Percentiles rank a stretch among this genome's conserved stretches.
These are phyloP conservation scores for Neomorphus geoffroyi DNA, from an alignment of 2,797 vertebrate genomes.

Conservation along the genomic window DNA sequence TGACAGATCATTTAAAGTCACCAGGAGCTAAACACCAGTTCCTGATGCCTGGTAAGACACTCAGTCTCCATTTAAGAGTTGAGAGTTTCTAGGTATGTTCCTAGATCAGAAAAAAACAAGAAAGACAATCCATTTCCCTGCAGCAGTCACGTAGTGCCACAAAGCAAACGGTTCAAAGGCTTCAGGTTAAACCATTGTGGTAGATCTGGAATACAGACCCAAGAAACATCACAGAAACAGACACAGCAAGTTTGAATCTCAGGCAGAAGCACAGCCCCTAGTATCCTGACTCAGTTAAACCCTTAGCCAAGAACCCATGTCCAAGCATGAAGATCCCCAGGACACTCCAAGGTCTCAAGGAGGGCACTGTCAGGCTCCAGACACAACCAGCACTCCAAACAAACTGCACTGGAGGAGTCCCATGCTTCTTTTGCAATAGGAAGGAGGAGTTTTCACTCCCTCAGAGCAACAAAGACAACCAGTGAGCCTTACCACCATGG, in stretches of 20 bases:
- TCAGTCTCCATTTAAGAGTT: neutral
- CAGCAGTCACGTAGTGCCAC: neutral
- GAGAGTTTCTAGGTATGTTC: neutral
- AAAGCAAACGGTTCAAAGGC: neutral
- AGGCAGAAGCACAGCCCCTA: neutral
- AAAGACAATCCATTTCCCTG: neutral
- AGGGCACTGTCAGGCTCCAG: neutral
- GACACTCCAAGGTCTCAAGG: neutral
- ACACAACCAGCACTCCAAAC: neutral
- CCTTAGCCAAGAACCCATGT: neutral
- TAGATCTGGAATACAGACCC: neutral
- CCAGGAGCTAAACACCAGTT: neutral
- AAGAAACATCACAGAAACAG: neutral
- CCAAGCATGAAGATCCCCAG: neutral
- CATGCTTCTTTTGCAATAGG: neutral
- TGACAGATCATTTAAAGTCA: neutral
- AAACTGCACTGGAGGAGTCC: rapidly evolving
- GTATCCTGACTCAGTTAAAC: neutral
- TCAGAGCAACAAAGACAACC: neutral
- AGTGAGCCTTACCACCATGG: rapidly evolving
- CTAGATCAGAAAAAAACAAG: neutral
- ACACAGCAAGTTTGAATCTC: neutral
- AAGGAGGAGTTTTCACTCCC: neutral
- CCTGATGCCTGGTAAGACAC: neutral
- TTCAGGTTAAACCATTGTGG: neutral